phyloP scores from a whole-genome alignment of 2,888 invertebrate species.

The Calliopum simillimum region DNA sequence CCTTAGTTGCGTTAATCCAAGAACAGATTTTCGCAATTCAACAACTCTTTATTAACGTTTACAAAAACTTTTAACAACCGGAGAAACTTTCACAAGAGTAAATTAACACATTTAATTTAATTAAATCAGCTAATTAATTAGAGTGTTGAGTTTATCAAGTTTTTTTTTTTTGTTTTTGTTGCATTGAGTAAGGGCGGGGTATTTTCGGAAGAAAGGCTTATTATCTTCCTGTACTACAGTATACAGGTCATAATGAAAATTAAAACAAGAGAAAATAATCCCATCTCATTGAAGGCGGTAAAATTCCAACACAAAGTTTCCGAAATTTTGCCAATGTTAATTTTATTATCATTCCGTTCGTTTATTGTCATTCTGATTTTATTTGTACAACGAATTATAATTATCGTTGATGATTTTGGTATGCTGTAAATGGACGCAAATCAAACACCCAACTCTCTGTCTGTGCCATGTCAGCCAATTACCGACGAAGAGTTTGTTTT shows the following conservation, averaged over 20 bases:
- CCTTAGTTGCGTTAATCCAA: slow-evolving; percentile 2
- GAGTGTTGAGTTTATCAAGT: slow-evolving; percentile 31
- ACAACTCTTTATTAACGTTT: neutral
- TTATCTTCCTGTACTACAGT: no score
- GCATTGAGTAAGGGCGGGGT: neutral
- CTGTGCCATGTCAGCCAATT: slow-evolving; percentile 26
- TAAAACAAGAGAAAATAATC: neutral
- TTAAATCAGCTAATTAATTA: slow-evolving; percentile 51
- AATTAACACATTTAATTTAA: slow-evolving; percentile 49
- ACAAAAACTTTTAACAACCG: neutral
- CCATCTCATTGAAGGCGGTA: neutral
- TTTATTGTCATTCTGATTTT: slow-evolving; percentile 22
- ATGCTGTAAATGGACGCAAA: slow-evolving; percentile 13
- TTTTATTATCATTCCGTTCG: neutral
- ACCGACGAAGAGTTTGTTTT: slow-evolving; percentile 24
- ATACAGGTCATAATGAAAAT: neutral
- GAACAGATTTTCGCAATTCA: neutral
- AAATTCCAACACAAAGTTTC: neutral
- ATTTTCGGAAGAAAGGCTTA: neutral
- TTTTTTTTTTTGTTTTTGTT: neutral
- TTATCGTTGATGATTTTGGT: slow-evolving; percentile 37
- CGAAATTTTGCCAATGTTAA: neutral
- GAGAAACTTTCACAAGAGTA: slow-evolving; percentile 38
- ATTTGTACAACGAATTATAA: slow-evolving; percentile 41
- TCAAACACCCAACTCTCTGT: slow-evolving; percentile 9